Conservation (phyloP, 37 sponge, comb jelly and placozoan species). For the Beroe forskalii region DNA sequence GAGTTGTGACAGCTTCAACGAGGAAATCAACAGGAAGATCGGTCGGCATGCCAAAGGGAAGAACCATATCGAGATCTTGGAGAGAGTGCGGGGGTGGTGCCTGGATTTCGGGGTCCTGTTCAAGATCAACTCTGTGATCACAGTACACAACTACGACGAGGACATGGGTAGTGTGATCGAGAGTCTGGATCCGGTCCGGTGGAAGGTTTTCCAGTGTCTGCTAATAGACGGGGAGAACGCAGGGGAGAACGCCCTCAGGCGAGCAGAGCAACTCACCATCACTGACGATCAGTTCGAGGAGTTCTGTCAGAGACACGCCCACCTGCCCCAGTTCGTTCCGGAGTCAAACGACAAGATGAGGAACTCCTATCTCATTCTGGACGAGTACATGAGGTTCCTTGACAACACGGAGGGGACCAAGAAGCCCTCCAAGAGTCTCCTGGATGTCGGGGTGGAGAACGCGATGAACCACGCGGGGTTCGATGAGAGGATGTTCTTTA, state of each 20-base stretch:
- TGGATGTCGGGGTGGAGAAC: constrained; percentile 74
- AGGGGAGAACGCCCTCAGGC: constrained; percentile 70
- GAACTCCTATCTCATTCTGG: constrained; percentile 78
- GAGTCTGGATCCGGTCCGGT: constrained; percentile 71
- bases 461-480: constrained; percentile 77
- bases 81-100: constrained; percentile 66
- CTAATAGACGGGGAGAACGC: constrained; percentile 78
- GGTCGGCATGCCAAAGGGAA: constrained; percentile 57
- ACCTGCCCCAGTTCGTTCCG: constrained; percentile 70
- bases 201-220: constrained; percentile 83
- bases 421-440: constrained; percentile 75
- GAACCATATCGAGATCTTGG: constrained; percentile 67
- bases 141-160: constrained; percentile 73
- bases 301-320: constrained; percentile 68
- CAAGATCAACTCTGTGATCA: constrained; percentile 79
- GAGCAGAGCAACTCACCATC: no score
- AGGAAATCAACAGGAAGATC: constrained; percentile 69
- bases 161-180: constrained; percentile 72
- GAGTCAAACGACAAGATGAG: constrained; percentile 75
- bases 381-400: constrained; percentile 78
- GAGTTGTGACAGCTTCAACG: constrained; percentile 70
- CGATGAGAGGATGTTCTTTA: constrained; percentile 75
- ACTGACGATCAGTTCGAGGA: constrained; percentile 71
- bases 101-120: constrained; percentile 69
- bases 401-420: constrained; percentile 75